Conservation (phyloP, 1,140 invertebrate genomes). For the Drusus annulatus region DNA sequence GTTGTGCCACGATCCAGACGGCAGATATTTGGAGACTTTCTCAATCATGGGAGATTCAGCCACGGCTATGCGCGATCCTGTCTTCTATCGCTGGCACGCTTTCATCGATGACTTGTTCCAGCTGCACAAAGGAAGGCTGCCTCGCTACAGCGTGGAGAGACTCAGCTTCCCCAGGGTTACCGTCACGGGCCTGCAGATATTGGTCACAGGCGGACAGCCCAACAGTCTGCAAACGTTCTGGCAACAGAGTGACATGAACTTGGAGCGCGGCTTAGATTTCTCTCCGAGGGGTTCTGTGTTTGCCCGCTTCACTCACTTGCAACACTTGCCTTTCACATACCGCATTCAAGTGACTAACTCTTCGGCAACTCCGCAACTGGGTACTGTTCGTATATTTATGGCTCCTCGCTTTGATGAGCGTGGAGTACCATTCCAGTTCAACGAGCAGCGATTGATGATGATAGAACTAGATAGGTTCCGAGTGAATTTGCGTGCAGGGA, state of each 20-base stretch:
- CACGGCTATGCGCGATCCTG: slow-evolving; percentile 87
- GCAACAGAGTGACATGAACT: slow-evolving; percentile 82
- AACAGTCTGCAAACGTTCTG: slow-evolving; percentile 80
- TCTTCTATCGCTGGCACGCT: slow-evolving; percentile 89
- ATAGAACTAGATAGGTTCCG: slow-evolving; percentile 85
- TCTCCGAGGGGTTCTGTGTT: slow-evolving; percentile 79
- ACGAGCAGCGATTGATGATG: slow-evolving; percentile 80
- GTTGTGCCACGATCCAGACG: slow-evolving; percentile 81
- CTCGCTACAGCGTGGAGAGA: slow-evolving; percentile 70
- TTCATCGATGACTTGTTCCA: slow-evolving; percentile 86
- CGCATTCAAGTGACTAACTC: slow-evolving; percentile 78
- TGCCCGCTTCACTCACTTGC: slow-evolving; percentile 81
- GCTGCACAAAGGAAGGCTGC: slow-evolving; percentile 80
- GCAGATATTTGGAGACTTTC: slow-evolving; percentile 66
- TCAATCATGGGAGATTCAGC: slow-evolving; percentile 78
- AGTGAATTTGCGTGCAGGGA: slow-evolving; percentile 75
- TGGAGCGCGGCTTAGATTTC: slow-evolving; percentile 84
- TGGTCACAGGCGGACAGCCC: slow-evolving; percentile 64
- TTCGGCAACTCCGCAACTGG: slow-evolving; percentile 66
- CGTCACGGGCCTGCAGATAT: slow-evolving; percentile 71
- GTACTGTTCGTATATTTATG: slow-evolving; percentile 84
- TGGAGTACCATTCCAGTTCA: slow-evolving; percentile 75
- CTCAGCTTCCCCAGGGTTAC: slow-evolving; percentile 77
- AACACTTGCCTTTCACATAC: slow-evolving; percentile 81
- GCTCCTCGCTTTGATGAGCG: slow-evolving; percentile 80